Percentiles rank a stretch among this genome's conserved stretches.
These are phyloP conservation scores for Entomobrya proxima DNA, from an alignment of 2,888 invertebrate genomes.

Conservation along the genomic window DNA sequence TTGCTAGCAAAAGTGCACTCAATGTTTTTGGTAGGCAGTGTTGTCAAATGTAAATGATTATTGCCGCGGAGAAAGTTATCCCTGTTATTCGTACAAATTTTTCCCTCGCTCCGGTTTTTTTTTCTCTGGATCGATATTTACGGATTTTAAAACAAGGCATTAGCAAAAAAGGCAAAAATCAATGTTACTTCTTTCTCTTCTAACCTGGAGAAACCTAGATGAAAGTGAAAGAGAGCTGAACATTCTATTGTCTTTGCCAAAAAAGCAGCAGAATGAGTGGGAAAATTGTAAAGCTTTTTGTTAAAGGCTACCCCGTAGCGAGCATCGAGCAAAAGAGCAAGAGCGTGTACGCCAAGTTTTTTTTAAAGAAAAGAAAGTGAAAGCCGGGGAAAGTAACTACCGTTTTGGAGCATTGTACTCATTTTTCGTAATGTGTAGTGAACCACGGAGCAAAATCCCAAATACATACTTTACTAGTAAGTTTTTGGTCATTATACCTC, in stretches of 20 bases:
- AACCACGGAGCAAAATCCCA: background rate
- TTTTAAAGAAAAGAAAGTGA: background rate
- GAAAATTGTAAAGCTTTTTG: no score
- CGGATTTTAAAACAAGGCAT: constrained; percentile 7
- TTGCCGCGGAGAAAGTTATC: background rate
- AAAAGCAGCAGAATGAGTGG: background rate
- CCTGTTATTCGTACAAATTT: background rate
- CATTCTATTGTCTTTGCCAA: background rate
- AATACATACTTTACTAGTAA: background rate
- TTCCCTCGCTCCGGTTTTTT: background rate
- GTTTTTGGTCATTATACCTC: background rate
- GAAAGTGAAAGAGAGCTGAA: no score
- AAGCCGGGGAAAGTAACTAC: background rate
- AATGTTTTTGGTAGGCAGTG: background rate
- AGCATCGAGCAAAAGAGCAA: background rate
- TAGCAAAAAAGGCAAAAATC: background rate
- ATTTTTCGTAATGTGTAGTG: constrained; percentile 29
- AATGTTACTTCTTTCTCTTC: background rate
- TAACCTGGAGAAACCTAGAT: background rate
- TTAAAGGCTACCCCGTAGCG: no score
- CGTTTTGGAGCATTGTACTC: constrained; percentile 15
- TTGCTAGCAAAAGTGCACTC: background rate
- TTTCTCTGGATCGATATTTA: background rate
- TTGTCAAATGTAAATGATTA: constrained; percentile 36
- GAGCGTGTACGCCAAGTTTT: background rate